Base-by-base conservation (phyloP, 2,797 vertebrate genomes). In the Pelochelys cantorii region DNA sequence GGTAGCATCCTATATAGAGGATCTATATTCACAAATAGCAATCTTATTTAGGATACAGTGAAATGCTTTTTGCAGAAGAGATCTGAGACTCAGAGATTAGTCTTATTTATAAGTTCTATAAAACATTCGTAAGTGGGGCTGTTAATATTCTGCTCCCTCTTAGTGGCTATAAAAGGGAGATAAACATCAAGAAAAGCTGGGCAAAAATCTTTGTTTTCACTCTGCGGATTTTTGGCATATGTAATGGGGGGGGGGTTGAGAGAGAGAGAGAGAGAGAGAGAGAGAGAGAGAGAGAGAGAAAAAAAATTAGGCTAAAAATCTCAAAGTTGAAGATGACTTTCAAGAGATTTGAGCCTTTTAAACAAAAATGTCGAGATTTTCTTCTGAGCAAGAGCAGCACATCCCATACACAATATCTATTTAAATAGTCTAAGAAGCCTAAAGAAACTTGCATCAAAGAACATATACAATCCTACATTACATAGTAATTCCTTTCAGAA, bases 171-270 rank as follows among this genome's bases (percentile, higher is more conserved):
- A 89, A 88, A 92, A 95, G 78, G 17, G 27, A 22, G 1, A 22
- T 83, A 83, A 87, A 11, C 55, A 5, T 59, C 3, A 55, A 42
- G 42, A 77, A 77, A 27, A 52, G 17, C 74, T 29, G 25, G 14
- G 7, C 74, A 52, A 77, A 75, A 75, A 27, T 75, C 42, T 48
- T 48, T 75, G 57, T 20, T 56, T 7, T 80, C 82, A 53, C 25
- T 83, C 20, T 80, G 25, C 18, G 83, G 10, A n/a, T 74, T 90
- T 92, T 91, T 90, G 27, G 52, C 59, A 77, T 2, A 90, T 86
- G 11, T 7, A 79, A n/a, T 13, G 42, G 42, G 42, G 42, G 37
- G n/a, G n/a, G n/a, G n/a, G n/a, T 48, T 48, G 42, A 48, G 42
- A 48, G 42, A 48, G 42, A 8, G 42, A 48, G 42, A 8, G 42